Conservation (phyloP, 2,888 invertebrate genomes). For the Leptothorax acervorum region DNA sequence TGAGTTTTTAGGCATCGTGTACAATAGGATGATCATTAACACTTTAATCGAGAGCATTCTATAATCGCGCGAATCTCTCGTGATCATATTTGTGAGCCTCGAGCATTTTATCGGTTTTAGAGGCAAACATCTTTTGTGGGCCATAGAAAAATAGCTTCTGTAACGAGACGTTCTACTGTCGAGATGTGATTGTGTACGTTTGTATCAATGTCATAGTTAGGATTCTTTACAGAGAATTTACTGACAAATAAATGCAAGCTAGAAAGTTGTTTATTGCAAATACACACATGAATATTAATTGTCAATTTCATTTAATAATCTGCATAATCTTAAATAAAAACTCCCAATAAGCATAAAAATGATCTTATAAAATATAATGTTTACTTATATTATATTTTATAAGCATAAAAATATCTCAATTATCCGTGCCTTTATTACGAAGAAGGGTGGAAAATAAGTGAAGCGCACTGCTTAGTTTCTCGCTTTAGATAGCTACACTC, state of each 20-base stretch:
- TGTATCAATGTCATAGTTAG: not conserved
- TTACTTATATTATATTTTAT: too few relatives aligned
- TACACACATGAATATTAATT: not conserved
- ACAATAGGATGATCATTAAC: not conserved
- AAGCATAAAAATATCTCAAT: not conserved
- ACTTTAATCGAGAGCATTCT: not conserved
- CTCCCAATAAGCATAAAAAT: not conserved
- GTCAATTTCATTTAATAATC: not conserved
- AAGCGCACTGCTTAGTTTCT: not conserved
- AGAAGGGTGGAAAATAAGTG: not conserved
- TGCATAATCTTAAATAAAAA: not conserved
- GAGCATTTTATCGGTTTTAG: slow-evolving; percentile 19
- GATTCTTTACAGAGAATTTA: not conserved
- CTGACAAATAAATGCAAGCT: not conserved
- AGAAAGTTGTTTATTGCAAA: not conserved
- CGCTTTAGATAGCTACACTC: slow-evolving; percentile 18
- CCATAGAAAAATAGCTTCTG: slow-evolving; percentile 8
- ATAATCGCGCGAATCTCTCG: not conserved
- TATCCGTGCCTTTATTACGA: not conserved
- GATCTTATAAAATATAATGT: too few relatives aligned
- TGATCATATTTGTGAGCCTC: slow-evolving; percentile 7
- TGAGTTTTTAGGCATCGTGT: not conserved
- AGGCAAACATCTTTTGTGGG: slow-evolving; percentile 1
- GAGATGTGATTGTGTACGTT: not conserved
- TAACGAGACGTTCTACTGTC: not conserved